These are phyloP conservation scores for Drosophila subobscura DNA, from an alignment of 1,140 invertebrate genomes.

Conservation along the genomic window DNA sequence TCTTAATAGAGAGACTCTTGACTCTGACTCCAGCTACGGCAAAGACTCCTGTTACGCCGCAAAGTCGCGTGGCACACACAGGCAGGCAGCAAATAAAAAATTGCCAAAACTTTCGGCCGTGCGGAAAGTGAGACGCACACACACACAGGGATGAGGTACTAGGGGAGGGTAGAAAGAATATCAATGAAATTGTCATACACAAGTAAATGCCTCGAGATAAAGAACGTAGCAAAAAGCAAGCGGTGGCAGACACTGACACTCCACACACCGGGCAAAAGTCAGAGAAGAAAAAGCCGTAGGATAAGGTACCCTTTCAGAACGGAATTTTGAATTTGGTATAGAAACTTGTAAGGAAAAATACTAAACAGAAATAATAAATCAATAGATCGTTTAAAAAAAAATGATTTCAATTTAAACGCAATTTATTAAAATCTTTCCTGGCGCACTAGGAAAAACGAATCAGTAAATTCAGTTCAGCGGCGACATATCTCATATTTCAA, in stretches of 20 bases:
- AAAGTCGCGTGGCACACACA: slow-evolving; percentile 54
- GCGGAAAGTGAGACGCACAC: slow-evolving; percentile 43
- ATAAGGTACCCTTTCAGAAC: no score
- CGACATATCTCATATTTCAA: no score
- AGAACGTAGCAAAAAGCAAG: slow-evolving; percentile 15
- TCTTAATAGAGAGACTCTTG: slow-evolving; percentile 66
- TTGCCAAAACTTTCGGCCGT: slow-evolving; percentile 72
- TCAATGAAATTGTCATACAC: slow-evolving; percentile 80
- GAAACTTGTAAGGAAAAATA: no score
- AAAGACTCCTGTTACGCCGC: not conserved
- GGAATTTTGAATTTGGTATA: no score
- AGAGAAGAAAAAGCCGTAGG: no score
- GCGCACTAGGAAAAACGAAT: no score
- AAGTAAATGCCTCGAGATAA: slow-evolving; percentile 67
- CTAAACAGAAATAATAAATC: no score
- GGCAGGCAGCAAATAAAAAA: slow-evolving; percentile 62
- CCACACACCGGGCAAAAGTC: not conserved
- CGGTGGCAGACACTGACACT: slow-evolving; percentile 5
- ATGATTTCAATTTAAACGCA: no score
- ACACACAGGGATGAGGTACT: not conserved
- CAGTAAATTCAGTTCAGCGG: no score
- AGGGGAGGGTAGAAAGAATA: slow-evolving; percentile 38
- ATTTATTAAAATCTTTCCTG: no score
- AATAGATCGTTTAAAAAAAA: no score
- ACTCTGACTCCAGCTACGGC: not conserved